These are phyloP conservation scores for Lithosia quadra DNA, from an alignment of 2,888 invertebrate species.

Conservation along the genomic window DNA sequence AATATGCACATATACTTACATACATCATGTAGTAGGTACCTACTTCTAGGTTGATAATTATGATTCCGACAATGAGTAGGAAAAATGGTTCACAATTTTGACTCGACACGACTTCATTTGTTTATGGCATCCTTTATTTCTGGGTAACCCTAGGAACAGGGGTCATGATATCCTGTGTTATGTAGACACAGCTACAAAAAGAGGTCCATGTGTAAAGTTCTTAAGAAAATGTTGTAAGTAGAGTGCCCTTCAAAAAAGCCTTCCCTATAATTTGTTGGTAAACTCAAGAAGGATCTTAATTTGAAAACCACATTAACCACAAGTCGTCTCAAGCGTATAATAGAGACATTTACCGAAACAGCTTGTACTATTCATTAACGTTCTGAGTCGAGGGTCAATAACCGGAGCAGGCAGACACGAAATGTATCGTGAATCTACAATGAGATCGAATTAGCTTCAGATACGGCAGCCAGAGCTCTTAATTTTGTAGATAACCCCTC, in stretches of 20 bases:
- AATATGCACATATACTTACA: too few relatives aligned
- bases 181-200: background rate
- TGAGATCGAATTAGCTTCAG: conserved; percentile 77
- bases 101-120: background rate
- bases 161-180: background rate
- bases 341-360: conserved; percentile 70
- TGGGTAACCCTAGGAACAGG: background rate
- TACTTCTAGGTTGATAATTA: too few relatives aligned
- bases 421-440: conserved; percentile 73
- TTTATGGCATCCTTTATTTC: background rate
- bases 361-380: conserved; percentile 82
- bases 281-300: conserved; percentile 23
- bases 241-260: conserved; percentile 1
- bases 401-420: conserved; percentile 67
- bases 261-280: conserved; percentile 13
- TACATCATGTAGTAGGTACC: too few relatives aligned
- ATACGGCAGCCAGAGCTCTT: conserved; percentile 74
- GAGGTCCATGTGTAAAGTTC: background rate
- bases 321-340: conserved; percentile 53
- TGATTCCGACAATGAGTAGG: too few relatives aligned
- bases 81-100: background rate
- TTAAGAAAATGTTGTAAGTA: conserved; percentile 6
- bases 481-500: conserved; percentile 80
- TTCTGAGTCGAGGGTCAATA: conserved; percentile 71
- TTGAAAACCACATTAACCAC: conserved; percentile 43